Conservation (phyloP, 2,113 vertebrate genomes). For the Osmerus mordax region DNA sequence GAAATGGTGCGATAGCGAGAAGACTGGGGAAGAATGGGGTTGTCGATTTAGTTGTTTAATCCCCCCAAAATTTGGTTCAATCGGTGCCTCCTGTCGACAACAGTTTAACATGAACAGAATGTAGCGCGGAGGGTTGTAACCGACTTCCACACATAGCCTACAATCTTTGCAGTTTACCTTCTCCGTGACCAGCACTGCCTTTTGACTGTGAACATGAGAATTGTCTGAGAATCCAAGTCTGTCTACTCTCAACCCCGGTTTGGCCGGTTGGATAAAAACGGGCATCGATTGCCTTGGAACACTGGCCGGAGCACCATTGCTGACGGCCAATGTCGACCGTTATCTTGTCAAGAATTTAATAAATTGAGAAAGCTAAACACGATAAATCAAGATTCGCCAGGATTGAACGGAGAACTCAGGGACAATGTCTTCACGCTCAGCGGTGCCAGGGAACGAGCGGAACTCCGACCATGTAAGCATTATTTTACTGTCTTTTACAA, state of each 20-base stretch:
- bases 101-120: constrained; percentile 1
- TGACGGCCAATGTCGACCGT: constrained; percentile 6
- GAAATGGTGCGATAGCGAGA: constrained; percentile 49
- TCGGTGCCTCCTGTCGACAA: background rate
- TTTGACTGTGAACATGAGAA: background rate
- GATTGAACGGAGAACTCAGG: constrained; percentile 27
- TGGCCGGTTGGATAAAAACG: background rate
- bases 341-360: background rate
- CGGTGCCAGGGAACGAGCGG: constrained; percentile 52
- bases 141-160: background rate
- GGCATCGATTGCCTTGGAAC: constrained; percentile 1
- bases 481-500: background rate
- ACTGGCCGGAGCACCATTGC: background rate
- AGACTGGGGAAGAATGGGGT: constrained; percentile 25
- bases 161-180: background rate
- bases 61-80: constrained; percentile 9
- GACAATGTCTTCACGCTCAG: constrained; percentile 57
- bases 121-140: background rate
- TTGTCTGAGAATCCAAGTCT: background rate
- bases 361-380: background rate
- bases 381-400: background rate
- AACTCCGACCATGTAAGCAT: constrained; percentile 59
- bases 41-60: background rate
- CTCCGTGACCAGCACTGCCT: background rate
- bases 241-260: constrained; percentile 1